Base-by-base conservation (phyloP, 2,113 vertebrate species). In the Lepidiolamprologus cunningtoni region DNA sequence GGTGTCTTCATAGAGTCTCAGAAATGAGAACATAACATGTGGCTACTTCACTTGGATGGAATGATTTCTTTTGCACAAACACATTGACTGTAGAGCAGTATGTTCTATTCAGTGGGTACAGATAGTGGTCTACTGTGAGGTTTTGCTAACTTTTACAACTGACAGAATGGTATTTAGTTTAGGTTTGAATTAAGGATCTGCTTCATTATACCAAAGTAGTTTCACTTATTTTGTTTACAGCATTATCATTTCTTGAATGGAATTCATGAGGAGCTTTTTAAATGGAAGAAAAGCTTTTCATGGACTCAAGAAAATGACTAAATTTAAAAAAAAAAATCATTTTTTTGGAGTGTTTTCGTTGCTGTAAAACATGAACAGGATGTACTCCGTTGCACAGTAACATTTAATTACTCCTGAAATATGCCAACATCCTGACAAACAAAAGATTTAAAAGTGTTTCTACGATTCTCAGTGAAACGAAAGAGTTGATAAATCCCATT, bases 401-500 rank as follows among this genome's bases (percentile, higher is more conserved):
- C 73, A 80, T 33, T 31, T 82, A 81, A 82, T 89, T 31, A 10
- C 23, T 47, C 28, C n/a, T 84, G 37, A 82, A 40, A 35, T 73
- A 45, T 23, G 45, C 5, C 80, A 84, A 85, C 80, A 79, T 87
- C 28, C 26, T 89, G 79, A 84, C 55, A 81, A 84, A 14, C 4
- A 5, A 19, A 55, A 76, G 23, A 82, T 33, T 61, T 55, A 14
- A 82, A 80, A 52, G 47, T 79, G 71, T 87, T 80, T 82, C 78
- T 35, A 42, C 3, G 55, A 61, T 85, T 80, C 78, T 82, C 50
- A 57, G 79, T 84, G 84, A 81, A 89, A 68, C 50, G 28, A 71
- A 80, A 89, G 54, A 89, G 81, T 45, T 87, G 81, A 91, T 90
- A 57, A 91, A 89, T 89, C 87, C 73, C 19, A 31, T 78, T 91